Conservation (phyloP, 1,140 invertebrate species). For the Plodia interpunctella region DNA sequence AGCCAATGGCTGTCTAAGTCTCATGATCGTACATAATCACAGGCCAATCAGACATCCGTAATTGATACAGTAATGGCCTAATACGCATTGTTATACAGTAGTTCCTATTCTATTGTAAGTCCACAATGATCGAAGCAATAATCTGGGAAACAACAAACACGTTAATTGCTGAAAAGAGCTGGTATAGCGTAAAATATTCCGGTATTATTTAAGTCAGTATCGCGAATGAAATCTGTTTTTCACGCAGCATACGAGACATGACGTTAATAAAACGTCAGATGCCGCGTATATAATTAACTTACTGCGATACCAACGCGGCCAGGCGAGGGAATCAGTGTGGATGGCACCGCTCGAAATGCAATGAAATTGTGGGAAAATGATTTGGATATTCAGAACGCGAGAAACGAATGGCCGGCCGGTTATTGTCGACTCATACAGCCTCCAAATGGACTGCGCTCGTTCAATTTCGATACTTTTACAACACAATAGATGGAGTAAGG, state of each 20-base stretch:
- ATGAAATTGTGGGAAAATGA: slow-evolving; percentile 66
- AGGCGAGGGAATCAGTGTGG: slow-evolving; percentile 40
- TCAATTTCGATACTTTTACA: slow-evolving; percentile 74
- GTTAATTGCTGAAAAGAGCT: background rate
- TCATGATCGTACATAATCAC: slow-evolving; percentile 36
- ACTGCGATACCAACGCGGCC: slow-evolving; percentile 29
- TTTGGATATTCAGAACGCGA: slow-evolving; percentile 63
- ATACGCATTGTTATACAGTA: slow-evolving; percentile 1
- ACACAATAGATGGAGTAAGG: slow-evolving; percentile 70
- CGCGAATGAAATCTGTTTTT: slow-evolving; percentile 1
- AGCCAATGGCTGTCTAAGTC: slow-evolving; percentile 31
- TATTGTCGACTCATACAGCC: slow-evolving; percentile 60
- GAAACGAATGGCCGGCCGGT: slow-evolving; percentile 52
- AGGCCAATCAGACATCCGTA: slow-evolving; percentile 14
- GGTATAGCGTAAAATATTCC: background rate
- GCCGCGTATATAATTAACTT: slow-evolving; percentile 51
- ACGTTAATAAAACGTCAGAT: slow-evolving; percentile 41
- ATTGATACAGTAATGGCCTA: slow-evolving; percentile 18
- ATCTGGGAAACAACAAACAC: background rate
- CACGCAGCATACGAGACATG: slow-evolving; percentile 13
- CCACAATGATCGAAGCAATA: background rate
- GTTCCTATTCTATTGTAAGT: background rate
- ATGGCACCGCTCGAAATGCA: slow-evolving; percentile 48
- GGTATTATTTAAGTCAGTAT: slow-evolving; percentile 1
- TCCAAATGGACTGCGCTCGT: slow-evolving; percentile 66